These are phyloP conservation scores for Galeopsomyia nigrocyanea DNA, from an alignment of 2,888 invertebrate species.

Conservation along the genomic window DNA sequence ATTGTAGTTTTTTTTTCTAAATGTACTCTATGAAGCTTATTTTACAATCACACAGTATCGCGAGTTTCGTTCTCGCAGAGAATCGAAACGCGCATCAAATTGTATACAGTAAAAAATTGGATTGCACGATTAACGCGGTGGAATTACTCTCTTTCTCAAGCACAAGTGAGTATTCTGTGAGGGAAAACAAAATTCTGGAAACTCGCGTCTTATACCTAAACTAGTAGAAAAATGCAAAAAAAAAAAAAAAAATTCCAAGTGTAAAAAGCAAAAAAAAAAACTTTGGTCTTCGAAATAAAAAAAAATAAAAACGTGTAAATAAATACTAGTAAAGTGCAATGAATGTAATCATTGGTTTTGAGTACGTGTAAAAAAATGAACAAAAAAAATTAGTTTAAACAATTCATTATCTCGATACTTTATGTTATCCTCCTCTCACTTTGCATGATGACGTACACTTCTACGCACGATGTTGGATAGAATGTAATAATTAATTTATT, in stretches of 20 bases:
- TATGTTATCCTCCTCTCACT: not conserved
- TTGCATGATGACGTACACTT: constrained; percentile 5
- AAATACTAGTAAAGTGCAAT: no score
- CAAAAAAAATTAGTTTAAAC: constrained; percentile 8
- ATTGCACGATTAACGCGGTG: constrained; percentile 40
- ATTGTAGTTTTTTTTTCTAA: constrained; percentile 17
- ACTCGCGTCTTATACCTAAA: not conserved
- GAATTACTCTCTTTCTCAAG: not conserved
- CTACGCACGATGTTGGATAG: constrained; percentile 51
- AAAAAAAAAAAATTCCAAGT: constrained; percentile 2
- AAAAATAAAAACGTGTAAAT: not conserved
- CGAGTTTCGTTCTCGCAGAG: not conserved
- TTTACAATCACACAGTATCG: constrained; percentile 34
- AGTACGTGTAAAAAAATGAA: constrained; percentile 1
- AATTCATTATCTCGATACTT: not conserved
- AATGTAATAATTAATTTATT: constrained; percentile 59
- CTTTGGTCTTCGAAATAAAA: constrained; percentile 42
- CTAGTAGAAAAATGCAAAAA: constrained; percentile 29
- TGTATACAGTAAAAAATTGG: constrained; percentile 37
- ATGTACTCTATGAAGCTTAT: constrained; percentile 10
- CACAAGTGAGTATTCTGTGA: not conserved
- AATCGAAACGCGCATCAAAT: constrained; percentile 12
- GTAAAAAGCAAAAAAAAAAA: constrained; percentile 25
- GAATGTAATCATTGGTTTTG: no score
- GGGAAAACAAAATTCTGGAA: not conserved